phyloP scores from a whole-genome alignment of 2,888 invertebrate genomes.

The Merodon equestris region DNA sequence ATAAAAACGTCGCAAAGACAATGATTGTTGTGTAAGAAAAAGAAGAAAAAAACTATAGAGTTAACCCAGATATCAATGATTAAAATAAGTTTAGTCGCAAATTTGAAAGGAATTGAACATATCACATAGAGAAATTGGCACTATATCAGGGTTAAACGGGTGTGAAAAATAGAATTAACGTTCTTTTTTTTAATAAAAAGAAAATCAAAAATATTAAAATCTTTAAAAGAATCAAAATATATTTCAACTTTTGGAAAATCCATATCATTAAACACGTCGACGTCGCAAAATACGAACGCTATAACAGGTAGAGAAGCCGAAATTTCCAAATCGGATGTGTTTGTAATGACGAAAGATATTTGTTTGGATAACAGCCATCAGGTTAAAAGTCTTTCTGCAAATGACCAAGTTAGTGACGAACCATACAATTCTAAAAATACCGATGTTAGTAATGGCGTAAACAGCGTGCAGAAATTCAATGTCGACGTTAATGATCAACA shows the following conservation, averaged over 20 bases:
- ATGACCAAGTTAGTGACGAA: conserved; percentile 59
- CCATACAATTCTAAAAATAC: conserved; percentile 60
- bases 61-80: conserved; percentile 70
- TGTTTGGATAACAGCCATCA: conserved; percentile 55
- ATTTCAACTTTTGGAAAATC: conserved; percentile 60
- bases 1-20: conserved; percentile 24
- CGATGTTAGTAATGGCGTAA: conserved; percentile 55
- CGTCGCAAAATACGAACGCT: conserved; percentile 36
- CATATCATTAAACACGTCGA: conserved; percentile 38
- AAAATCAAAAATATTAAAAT: too few species aligned
- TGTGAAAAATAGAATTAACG: too few species aligned
- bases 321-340: conserved; percentile 45
- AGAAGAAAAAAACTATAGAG: conserved; percentile 47
- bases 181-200: too few species aligned
- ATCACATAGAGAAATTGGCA: conserved; percentile 14
- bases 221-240: conserved; percentile 42
- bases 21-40: conserved; percentile 45
- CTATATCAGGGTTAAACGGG: background rate
- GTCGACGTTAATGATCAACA: conserved; percentile 56
- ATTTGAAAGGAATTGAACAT: conserved; percentile 52
- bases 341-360: conserved; percentile 60
- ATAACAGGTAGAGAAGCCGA: conserved; percentile 28
- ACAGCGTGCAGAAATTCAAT: conserved; percentile 62
- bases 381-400: conserved; percentile 23
- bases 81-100: conserved; percentile 70